These are phyloP conservation scores for Leptoclinus maculatus DNA, from an alignment of 2,797 vertebrate species.

Conservation along the genomic window DNA sequence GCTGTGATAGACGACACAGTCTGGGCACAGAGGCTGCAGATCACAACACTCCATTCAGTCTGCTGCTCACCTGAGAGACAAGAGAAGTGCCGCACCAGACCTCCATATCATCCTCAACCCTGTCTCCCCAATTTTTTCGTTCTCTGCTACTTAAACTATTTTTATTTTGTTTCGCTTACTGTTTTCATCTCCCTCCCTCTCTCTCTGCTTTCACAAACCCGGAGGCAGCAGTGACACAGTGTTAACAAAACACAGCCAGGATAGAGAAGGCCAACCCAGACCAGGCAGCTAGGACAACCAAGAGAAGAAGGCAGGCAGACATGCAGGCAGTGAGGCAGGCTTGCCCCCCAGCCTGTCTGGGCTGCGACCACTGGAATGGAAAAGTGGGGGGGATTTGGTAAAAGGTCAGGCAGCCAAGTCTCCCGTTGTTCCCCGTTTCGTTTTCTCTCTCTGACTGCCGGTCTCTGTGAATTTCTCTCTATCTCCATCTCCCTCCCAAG, in stretches of 20 bases:
- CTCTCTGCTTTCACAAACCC: conserved; percentile 40
- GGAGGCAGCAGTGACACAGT: conserved; percentile 41
- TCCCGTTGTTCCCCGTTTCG: conserved; percentile 69
- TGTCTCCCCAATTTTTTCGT: neutral
- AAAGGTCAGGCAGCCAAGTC: conserved; percentile 81
- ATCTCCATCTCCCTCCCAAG: conserved; percentile 50
- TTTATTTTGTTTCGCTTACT: conserved; percentile 24
- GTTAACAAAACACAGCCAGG: conserved; percentile 52
- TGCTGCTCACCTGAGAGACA: conserved; percentile 61
- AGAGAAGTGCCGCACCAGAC: neutral
- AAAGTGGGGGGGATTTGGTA: conserved; percentile 80
- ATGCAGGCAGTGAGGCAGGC: conserved; percentile 56
- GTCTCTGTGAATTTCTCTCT: conserved; percentile 54
- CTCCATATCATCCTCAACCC: conserved; percentile 17
- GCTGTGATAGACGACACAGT: conserved; percentile 60
- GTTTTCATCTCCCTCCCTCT: conserved; percentile 23
- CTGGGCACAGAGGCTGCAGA: conserved; percentile 63
- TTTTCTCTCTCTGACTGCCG: conserved; percentile 53
- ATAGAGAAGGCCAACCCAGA: conserved; percentile 25
- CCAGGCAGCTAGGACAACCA: conserved; percentile 50
- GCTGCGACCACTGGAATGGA: conserved; percentile 81
- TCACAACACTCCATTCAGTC: conserved; percentile 65
- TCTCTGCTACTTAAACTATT: conserved; percentile 39
- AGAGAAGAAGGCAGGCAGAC: conserved; percentile 52
- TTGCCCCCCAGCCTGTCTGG: conserved; percentile 79